Percentiles rank a stretch among this genome's conserved stretches.
These are phyloP conservation scores for Chrysolina haemoptera DNA, from an alignment of 2,888 invertebrate species.

Conservation along the genomic window DNA sequence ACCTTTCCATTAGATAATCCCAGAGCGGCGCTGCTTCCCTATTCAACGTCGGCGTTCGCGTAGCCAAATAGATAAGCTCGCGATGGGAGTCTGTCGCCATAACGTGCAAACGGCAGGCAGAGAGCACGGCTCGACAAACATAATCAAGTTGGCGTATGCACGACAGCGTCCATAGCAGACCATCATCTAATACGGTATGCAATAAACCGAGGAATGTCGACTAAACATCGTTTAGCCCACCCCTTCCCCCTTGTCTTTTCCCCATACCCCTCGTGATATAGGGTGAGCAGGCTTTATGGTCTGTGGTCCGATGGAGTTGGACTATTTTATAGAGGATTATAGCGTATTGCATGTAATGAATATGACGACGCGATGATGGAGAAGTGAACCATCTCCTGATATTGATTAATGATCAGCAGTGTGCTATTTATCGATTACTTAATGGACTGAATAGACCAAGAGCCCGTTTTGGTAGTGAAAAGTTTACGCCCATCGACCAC, in stretches of 20 bases:
- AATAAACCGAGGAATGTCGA: slow-evolving; percentile 60
- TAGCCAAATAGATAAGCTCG: slow-evolving; percentile 15
- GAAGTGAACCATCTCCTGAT: background rate
- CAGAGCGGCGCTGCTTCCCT: background rate
- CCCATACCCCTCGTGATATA: background rate
- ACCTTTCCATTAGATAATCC: slow-evolving; percentile 12
- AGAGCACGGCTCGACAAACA: slow-evolving; percentile 34
- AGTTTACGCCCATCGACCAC: no score
- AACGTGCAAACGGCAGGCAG: slow-evolving; percentile 20
- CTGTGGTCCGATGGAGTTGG: background rate
- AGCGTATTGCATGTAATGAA: background rate
- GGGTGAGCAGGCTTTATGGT: slow-evolving; percentile 9
- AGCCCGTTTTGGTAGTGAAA: no score
- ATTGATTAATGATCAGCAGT: background rate
- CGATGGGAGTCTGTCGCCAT: background rate
- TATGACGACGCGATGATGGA: background rate
- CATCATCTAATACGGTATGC: slow-evolving; percentile 58
- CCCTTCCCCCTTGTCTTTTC: background rate
- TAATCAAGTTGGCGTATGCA: slow-evolving; percentile 62
- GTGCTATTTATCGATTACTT: no score
- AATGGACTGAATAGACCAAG: no score
- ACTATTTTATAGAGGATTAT: slow-evolving; percentile 1
- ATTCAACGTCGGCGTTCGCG: slow-evolving; percentile 5
- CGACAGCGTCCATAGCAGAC: slow-evolving; percentile 53
- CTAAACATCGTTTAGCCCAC: slow-evolving; percentile 42